A percentile compares a stretch with the other conserved stretches of the same genome.
phyloP scores from a whole-genome alignment of 2,888 invertebrate species.

The Xylota sylvarum region DNA sequence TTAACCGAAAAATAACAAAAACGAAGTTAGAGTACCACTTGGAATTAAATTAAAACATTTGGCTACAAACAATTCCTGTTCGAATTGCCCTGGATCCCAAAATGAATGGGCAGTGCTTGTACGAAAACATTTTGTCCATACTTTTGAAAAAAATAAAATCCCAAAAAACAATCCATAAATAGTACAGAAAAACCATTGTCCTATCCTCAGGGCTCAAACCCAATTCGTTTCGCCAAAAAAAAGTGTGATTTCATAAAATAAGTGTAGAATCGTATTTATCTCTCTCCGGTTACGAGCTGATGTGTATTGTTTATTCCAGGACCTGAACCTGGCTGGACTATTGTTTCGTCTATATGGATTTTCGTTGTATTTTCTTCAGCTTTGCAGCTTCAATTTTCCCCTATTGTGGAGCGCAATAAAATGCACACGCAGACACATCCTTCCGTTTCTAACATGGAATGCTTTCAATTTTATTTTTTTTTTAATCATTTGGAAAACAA shows the following conservation, averaged over 20 bases:
- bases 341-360: conserved; percentile 10
- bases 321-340: background rate
- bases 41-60: conserved; percentile 68
- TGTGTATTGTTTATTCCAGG: conserved; percentile 21
- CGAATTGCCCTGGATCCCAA: conserved; percentile 26
- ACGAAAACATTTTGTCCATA: conserved; percentile 34
- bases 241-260: conserved; percentile 51
- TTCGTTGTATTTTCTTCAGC: conserved; percentile 5
- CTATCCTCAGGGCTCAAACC: conserved; percentile 7
- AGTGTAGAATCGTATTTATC: conserved; percentile 43
- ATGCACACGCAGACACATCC: conserved; percentile 43
- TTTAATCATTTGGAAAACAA: background rate
- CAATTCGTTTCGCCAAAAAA: background rate
- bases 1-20: conserved; percentile 1
- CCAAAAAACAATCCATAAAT: background rate
- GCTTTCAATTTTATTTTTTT: conserved; percentile 2
- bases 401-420: conserved; percentile 23
- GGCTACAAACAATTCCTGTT: conserved; percentile 48
- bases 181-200: background rate
- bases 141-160: background rate
- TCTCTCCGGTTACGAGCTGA: conserved; percentile 1
- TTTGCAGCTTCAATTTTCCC: background rate
- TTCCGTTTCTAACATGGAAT: conserved; percentile 20
- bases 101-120: conserved; percentile 34
- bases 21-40: conserved; percentile 47